These are phyloP conservation scores for Heliothis subflexa DNA, from an alignment of 1,140 invertebrate genomes.

Conservation along the genomic window DNA sequence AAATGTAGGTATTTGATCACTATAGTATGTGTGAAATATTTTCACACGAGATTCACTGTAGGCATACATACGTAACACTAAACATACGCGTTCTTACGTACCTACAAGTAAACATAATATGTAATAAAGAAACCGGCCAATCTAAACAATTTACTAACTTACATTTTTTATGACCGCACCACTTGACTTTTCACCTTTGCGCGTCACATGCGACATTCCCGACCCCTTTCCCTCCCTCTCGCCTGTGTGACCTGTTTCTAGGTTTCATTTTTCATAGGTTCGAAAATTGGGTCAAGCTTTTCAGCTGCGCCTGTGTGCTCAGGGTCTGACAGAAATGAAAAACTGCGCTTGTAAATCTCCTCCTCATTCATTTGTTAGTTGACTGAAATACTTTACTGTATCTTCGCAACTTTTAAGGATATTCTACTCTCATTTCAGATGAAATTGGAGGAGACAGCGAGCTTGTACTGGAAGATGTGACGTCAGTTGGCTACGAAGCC, in stretches of 20 bases:
- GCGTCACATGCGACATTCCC: constrained; percentile 27
- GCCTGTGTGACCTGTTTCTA: constrained; percentile 42
- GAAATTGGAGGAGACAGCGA: constrained; percentile 88
- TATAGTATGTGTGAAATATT: neutral
- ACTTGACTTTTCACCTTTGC: constrained; percentile 47
- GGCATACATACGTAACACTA: neutral
- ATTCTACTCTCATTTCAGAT: constrained; percentile 67
- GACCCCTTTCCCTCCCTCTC: constrained; percentile 10
- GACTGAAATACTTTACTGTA: too few relatives aligned
- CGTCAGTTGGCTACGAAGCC: constrained; percentile 79
- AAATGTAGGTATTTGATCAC: constrained; percentile 15
- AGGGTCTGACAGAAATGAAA: neutral
- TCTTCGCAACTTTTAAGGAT: neutral
- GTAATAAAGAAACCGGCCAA: neutral
- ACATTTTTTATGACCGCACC: constrained; percentile 2
- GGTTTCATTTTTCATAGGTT: constrained; percentile 41
- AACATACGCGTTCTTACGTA: neutral
- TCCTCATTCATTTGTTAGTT: too few relatives aligned
- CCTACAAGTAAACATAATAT: neutral
- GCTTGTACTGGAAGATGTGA: constrained; percentile 84
- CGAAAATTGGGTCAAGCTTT: constrained; percentile 41
- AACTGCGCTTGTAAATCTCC: too few relatives aligned
- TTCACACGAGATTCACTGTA: neutral
- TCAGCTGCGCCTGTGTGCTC: constrained; percentile 3
- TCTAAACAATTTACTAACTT: constrained; percentile 14